phyloP scores from a whole-genome alignment of 1,140 invertebrate species.

The Aphis craccivora region DNA sequence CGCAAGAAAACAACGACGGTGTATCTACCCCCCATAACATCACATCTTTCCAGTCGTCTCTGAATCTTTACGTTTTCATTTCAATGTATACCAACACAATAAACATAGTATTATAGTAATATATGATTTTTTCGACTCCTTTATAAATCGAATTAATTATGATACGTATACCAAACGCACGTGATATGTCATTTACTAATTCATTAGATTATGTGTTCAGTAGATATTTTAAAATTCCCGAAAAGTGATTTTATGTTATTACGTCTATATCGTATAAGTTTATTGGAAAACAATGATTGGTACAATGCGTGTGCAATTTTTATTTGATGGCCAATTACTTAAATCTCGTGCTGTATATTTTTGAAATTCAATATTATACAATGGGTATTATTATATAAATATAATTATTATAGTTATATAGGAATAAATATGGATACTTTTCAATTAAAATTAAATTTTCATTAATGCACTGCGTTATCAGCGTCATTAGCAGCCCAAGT shows the following conservation, averaged over 20 bases:
- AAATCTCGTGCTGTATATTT: neutral
- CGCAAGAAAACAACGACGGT: neutral
- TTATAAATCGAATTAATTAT: neutral
- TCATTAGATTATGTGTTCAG: neutral
- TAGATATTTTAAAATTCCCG: neutral
- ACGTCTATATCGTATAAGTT: neutral
- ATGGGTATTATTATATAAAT: neutral
- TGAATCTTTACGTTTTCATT: neutral
- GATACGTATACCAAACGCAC: neutral
- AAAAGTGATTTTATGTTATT: neutral
- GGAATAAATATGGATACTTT: neutral
- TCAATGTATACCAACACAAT: neutral
- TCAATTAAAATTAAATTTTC: conserved; percentile 28
- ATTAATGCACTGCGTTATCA: neutral
- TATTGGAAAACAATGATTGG: neutral
- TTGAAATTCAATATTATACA: neutral
- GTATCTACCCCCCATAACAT: neutral
- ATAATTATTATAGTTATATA: neutral
- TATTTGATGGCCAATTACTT: neutral
- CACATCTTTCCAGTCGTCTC: neutral
- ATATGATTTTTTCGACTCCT: neutral
- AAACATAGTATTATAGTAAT: neutral
- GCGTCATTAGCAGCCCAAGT: neutral
- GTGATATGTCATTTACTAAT: neutral
- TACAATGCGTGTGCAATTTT: neutral